phyloP scores from a whole-genome alignment of 2,797 vertebrate species.

The Cynopterus sphinx region DNA sequence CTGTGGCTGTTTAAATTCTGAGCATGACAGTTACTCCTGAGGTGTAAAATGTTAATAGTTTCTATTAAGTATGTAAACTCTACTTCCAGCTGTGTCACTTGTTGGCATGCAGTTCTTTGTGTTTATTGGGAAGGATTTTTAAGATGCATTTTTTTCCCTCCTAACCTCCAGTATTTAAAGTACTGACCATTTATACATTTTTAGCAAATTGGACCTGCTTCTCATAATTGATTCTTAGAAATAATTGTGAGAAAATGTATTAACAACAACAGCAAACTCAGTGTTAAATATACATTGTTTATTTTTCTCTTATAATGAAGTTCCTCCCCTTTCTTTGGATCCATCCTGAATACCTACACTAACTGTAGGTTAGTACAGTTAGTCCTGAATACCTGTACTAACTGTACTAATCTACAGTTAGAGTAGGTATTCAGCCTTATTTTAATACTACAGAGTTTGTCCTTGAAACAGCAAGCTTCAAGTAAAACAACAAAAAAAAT shows the following conservation, averaged over 20 bases:
- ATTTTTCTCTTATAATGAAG: not conserved
- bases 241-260: not conserved
- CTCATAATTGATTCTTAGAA: not conserved
- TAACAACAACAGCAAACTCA: not conserved
- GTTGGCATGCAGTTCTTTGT: not conserved
- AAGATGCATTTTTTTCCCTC: constrained; percentile 19
- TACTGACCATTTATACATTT: fast-evolving
- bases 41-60: not conserved
- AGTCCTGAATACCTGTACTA: too few relatives aligned
- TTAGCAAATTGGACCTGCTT: not conserved
- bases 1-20: constrained; percentile 10
- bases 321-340: not conserved
- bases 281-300: constrained; percentile 5
- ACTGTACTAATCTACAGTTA: not conserved
- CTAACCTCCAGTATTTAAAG: not conserved
- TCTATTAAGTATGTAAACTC: not conserved
- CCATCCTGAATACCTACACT: too few relatives aligned
- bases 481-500: not conserved
- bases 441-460: constrained; percentile 39
- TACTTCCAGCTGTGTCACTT: not conserved
- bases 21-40: not conserved
- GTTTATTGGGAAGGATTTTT: not conserved
- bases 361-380: too few relatives aligned
- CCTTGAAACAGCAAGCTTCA: not conserved
- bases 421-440: not conserved